Base-by-base conservation (phyloP, 2,888 invertebrate species). In the Agrochola macilenta region DNA sequence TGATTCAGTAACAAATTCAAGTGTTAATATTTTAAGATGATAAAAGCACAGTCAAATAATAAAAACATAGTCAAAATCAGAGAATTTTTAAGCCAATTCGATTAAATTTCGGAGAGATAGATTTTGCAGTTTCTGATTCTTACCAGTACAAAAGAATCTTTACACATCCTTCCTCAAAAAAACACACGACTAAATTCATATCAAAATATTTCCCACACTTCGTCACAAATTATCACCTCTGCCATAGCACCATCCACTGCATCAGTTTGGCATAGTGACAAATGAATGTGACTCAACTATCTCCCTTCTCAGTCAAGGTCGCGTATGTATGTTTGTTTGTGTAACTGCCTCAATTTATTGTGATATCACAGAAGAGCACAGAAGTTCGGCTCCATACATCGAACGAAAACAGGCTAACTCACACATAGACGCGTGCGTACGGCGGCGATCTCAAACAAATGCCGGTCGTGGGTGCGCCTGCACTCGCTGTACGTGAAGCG, bases 231-330 rank as follows among this genome's bases (percentile, higher is more conserved):
- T 0, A 52, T 46, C 58, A 83, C 66, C 11, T 83, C 11, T n/a
- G 17, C 83, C 85, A 91, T 91, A 90, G 77, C 76, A 69, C 83
- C 91, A 77, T 91, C 91, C 87, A 60, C 39, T 88, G 92, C 93
- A 92, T 84, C 91, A 92, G 92, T 71, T 79, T 79, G 88, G 86
- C 88, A 80, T 79, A 80, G 78, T 79, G 81, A 81, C 84, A 84
- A 78, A 75, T 72, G 5, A 70, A 76, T 71, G n/a, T 84, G 85
- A 82, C 77, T 87, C 88, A 86, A 73, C 69, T 60, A 73, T 73
- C n/a, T 46, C 11, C 60, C 69, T 68, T 58, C 76, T 78, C 58
- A 71, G 83, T 78, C 90, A 90, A 90, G 89, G 90, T 76, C 87
- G 35, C 30, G 49, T 69, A 69, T 84, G 76, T 76, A 46, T 84